Conservation (phyloP, 1,140 invertebrate genomes). For the Euura lappo region DNA sequence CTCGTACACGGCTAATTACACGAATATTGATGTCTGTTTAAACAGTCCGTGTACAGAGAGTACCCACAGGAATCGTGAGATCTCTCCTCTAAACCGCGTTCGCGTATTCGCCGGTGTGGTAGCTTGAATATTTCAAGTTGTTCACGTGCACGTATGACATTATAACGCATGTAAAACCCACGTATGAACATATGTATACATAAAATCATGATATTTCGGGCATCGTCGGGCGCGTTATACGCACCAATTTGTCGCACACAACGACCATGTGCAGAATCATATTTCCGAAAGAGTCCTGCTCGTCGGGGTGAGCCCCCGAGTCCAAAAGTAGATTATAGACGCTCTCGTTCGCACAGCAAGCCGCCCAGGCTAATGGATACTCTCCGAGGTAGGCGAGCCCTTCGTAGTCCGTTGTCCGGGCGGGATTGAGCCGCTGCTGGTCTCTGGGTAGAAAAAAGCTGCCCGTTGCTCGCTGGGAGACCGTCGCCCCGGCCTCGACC, state of each 20-base stretch:
- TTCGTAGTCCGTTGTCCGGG: slow-evolving; percentile 90
- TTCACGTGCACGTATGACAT: no score
- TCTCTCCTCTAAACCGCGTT: no score
- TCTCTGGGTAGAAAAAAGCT: slow-evolving; percentile 92
- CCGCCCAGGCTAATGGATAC: slow-evolving; percentile 95
- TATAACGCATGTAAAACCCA: neutral
- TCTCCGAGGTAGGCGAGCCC: slow-evolving; percentile 95
- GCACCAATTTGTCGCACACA: slow-evolving; percentile 92
- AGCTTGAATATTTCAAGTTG: no score
- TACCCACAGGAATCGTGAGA: no score
- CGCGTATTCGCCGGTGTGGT: no score
- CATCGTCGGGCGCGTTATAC: slow-evolving; percentile 30
- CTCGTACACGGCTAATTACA: no score
- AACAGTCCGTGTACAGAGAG: no score
- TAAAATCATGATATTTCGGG: no score
- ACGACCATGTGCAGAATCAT: slow-evolving; percentile 99
- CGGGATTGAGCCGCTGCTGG: slow-evolving; percentile 78
- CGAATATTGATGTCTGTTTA: no score
- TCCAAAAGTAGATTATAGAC: slow-evolving; percentile 97
- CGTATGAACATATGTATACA: neutral
- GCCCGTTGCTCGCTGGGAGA: slow-evolving; percentile 91
- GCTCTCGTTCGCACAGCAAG: slow-evolving; percentile 94
- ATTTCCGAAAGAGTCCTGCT: slow-evolving; percentile 91
- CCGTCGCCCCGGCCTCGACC: slow-evolving; percentile 87
- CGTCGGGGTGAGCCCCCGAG: slow-evolving; percentile 89